Evolutionary conservation across 2,113 vertebrate species (phyloP), one percentile per base, ranked within the genome.

Genomic region (Felis chaus): DNA sequence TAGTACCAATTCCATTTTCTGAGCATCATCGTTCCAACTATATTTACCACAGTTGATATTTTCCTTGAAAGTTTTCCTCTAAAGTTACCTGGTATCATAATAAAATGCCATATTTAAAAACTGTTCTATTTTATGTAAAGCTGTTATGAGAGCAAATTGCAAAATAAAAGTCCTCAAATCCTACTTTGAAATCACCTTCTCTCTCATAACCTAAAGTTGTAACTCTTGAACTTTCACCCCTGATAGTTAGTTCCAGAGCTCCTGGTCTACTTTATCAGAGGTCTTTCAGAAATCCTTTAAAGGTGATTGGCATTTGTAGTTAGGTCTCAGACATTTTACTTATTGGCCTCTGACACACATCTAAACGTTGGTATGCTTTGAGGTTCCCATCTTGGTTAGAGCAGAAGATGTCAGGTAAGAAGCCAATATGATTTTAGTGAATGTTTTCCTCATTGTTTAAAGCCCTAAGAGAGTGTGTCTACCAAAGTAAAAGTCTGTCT

Each of bases 321-420:
- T 89, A 93, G 96, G 86, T 73, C 27, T 97, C 45, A 89, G 63
- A 94, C 92, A 85, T 19, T 57, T 85, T 97, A 55, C 83, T 3
- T 95, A 88, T 48, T 92, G 96, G 71, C 36, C 85, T 95, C 94
- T 98, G 92, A 97, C 48, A 39, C 0, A 9, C 18, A 73, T 96
- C 81, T 68, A 91, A 69, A 93, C 21, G 13, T 74, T 93, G 78
- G 76, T 11, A 13, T 78, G 36, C 86, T 96, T 55, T 95, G 93
- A 91, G 87, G 45, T 86, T 97, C 93, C 71, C 63, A 16, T 89
- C 86, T 93, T 97, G 73, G 86, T 97, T 97, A 98, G 73, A 63
- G 81, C 57, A 74, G 94, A 96, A 96, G 97, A 94, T 84, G 87
- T 55, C 74, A 48, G 61, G n/a, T 95, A 95, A 90, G 93, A 96